phyloP scores from a whole-genome alignment of 2,888 invertebrate genomes.

The Trichopria drosophilae region DNA sequence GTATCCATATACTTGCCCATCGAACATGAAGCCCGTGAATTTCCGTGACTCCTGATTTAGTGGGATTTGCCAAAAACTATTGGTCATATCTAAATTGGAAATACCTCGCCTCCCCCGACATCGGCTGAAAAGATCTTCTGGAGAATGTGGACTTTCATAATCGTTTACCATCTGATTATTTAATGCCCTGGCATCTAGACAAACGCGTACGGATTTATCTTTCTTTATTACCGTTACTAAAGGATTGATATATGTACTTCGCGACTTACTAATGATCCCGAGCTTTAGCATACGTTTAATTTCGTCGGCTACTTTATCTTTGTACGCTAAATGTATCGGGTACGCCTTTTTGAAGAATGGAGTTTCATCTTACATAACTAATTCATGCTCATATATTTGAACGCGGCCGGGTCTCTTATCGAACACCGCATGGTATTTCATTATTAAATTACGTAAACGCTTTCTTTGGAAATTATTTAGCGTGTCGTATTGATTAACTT shows the following conservation, averaged over 20 bases:
- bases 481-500: no score
- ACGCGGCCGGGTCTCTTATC: not conserved
- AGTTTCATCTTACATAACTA: not conserved
- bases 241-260: not conserved
- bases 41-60: conserved; percentile 15
- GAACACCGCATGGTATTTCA: no score
- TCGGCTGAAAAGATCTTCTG: conserved; percentile 23
- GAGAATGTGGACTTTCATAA: conserved; percentile 1
- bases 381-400: not conserved
- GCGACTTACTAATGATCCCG: no score
- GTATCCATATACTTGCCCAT: no score
- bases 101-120: conserved; percentile 16
- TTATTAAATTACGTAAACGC: no score
- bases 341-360: not conserved
- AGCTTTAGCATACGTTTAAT: no score
- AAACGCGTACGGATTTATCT: no score
- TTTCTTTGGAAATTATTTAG: no score
- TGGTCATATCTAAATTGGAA: conserved; percentile 28
- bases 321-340: not conserved
- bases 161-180: not conserved
- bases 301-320: not conserved
- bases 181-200: not conserved
- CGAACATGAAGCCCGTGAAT: no score
- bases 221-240: no score
- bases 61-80: conserved; percentile 37